Conservation (phyloP, 2,888 invertebrate species). For the Archaeoteleia sp. region DNA sequence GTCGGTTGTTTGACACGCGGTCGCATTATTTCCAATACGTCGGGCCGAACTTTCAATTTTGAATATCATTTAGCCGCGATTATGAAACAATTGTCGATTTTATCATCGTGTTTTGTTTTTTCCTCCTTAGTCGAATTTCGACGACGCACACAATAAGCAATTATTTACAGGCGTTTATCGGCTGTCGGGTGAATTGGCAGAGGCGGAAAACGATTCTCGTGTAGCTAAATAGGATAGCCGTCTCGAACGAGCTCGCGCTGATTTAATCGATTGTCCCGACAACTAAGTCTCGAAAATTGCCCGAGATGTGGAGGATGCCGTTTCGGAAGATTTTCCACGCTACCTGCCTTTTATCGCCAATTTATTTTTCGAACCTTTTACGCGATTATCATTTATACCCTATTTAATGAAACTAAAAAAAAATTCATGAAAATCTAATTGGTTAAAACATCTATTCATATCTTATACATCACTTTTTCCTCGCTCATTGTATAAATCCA, state of each 20-base stretch:
- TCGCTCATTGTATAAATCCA: no score
- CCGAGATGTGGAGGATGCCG: conserved; percentile 25
- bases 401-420: neutral
- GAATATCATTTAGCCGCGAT: conserved; percentile 14
- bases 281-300: conserved; percentile 50
- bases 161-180: conserved; percentile 53
- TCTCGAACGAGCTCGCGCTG: conserved; percentile 46
- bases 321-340: conserved; percentile 30
- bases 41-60: conserved; percentile 8
- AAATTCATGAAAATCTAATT: no score
- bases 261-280: conserved; percentile 52
- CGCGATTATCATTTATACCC: conserved; percentile 1
- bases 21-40: conserved; percentile 3
- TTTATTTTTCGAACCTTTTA: conserved; percentile 28
- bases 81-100: conserved; percentile 32
- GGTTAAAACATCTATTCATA: no score
- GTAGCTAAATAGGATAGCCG: conserved; percentile 52
- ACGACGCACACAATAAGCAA: conserved; percentile 45
- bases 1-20: no score
- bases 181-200: conserved; percentile 48
- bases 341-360: conserved; percentile 23
- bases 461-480: no score
- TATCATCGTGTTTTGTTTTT: conserved; percentile 20
- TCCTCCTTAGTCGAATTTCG: conserved; percentile 27
- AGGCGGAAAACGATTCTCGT: conserved; percentile 51